Conservation (phyloP, 2,888 invertebrate genomes). For the Xestia sexstrigata region DNA sequence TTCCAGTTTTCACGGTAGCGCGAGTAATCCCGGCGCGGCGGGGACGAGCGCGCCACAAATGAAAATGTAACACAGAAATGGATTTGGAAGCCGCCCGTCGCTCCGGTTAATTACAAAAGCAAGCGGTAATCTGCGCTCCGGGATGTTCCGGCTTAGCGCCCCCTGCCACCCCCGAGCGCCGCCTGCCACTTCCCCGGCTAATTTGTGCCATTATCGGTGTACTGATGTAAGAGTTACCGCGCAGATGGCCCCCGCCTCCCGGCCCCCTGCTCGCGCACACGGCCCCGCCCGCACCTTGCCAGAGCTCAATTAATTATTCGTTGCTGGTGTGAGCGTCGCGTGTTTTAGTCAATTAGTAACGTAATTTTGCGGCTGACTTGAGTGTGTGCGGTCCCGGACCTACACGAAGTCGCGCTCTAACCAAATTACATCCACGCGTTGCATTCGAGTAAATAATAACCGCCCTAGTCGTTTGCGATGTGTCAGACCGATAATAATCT, state of each 20-base stretch:
- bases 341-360: conserved; percentile 91
- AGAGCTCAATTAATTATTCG: conserved; percentile 90
- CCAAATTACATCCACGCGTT: conserved; percentile 67
- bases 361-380: conserved; percentile 91
- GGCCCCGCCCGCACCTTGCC: conserved; percentile 79
- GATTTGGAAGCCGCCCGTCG: conserved; percentile 91
- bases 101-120: conserved; percentile 91
- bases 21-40: conserved; percentile 83
- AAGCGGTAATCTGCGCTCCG: conserved; percentile 91
- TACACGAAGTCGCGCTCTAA: conserved; percentile 79
- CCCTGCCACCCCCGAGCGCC: conserved; percentile 79
- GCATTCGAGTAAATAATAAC: conserved; percentile 56
- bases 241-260: conserved; percentile 85
- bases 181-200: conserved; percentile 89
- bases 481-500: conserved; percentile 41
- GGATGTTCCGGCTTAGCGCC: conserved; percentile 91
- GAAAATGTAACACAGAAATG: conserved; percentile 91
- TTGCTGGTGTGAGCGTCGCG: conserved; percentile 90
- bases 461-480: conserved; percentile 43
- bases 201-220: conserved; percentile 91
- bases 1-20: conserved; percentile 81
- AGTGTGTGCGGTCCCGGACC: conserved; percentile 86
- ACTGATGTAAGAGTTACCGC: conserved; percentile 91
- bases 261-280: conserved; percentile 12
- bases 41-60: conserved; percentile 88